Evolutionary conservation across 2,113 vertebrate genomes (phyloP), one percentile per base, ranked within the genome.

Genomic region (Oryctolagus cuniculus): DNA sequence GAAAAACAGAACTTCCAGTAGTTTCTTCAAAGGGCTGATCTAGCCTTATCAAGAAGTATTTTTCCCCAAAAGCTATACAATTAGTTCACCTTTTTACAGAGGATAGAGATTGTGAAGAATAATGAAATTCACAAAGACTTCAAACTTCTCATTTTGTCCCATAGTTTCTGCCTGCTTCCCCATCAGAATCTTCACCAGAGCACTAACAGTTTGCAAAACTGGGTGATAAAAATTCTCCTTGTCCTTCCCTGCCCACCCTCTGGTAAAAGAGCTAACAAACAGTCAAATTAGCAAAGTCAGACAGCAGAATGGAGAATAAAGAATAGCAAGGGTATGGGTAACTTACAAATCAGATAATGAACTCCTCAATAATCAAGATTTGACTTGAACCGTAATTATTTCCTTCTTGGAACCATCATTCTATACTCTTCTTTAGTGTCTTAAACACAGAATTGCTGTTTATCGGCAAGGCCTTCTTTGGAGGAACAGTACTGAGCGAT

Each of bases 201-300:
- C 5, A 87, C 36, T 91, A 94, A 86, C 10, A 82, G 36, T 31
- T 53, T 86, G 83, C 82, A 90, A 81, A 86, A 84, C 9, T 90
- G 55, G 25, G 36, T 85, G 49, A 90, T 63, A 44, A 78, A 94
- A 94, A 22, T 67, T 12, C 61, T 90, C n/a, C 82, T 87, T 75
- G 84, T 95, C 49, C 67, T 78, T 95, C 31, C 70, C 70, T 93
- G 67, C 5, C 10, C 36, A 97, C n/a, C 29, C 64, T 89, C 38
- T 93, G 61, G 64, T 74, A 82, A 91, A 93, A 55, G 49, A 93
- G 95, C 44, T 70, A 95, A 88, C 69, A 55, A 91, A 36, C 74
- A 89, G 55, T 75, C 89, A 96, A 95, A 78, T 82, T 82, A 89
- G 11, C 58, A 72, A 85, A 93, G 63, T 53, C 80, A 96, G 49